These are phyloP conservation scores for Coccyzus lansbergi DNA, from an alignment of 2,797 vertebrate species.

Conservation along the genomic window DNA sequence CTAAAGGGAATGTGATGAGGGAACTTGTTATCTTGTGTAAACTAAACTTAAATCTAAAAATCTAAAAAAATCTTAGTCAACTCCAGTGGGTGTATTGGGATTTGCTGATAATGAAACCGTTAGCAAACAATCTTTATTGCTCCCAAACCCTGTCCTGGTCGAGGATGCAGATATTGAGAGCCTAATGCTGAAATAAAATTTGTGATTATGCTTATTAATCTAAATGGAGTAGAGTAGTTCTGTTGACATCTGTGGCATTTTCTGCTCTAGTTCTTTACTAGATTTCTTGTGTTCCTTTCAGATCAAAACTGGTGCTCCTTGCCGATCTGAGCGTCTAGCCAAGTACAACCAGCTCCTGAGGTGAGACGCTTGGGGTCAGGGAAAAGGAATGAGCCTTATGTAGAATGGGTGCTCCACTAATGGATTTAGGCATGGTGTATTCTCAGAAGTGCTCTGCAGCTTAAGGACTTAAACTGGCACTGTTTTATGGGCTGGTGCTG, in stretches of 20 bases:
- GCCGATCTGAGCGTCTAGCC: conserved; percentile 95
- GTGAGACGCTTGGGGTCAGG: conserved; percentile 61
- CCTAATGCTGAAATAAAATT: neutral
- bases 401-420: neutral
- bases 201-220: neutral
- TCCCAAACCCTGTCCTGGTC: neutral
- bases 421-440: neutral
- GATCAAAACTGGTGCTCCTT: conserved; percentile 99
- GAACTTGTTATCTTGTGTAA: neutral
- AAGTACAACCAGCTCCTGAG: conserved; percentile 99
- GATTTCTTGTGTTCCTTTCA: conserved; percentile 50
- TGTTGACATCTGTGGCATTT: neutral
- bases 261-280: neutral
- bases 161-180: neutral
- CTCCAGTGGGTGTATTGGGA: neutral
- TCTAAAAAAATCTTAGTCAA: neutral
- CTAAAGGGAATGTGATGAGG: neutral
- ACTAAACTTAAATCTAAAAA: neutral
- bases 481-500: neutral
- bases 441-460: neutral
- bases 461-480: rapidly evolving
- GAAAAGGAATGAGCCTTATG: neutral
- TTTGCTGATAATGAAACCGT: neutral
- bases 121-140: neutral
- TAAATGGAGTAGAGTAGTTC: neutral